Base-by-base conservation (phyloP, 2,888 invertebrate genomes). In the Didymodactylos carnosus region DNA sequence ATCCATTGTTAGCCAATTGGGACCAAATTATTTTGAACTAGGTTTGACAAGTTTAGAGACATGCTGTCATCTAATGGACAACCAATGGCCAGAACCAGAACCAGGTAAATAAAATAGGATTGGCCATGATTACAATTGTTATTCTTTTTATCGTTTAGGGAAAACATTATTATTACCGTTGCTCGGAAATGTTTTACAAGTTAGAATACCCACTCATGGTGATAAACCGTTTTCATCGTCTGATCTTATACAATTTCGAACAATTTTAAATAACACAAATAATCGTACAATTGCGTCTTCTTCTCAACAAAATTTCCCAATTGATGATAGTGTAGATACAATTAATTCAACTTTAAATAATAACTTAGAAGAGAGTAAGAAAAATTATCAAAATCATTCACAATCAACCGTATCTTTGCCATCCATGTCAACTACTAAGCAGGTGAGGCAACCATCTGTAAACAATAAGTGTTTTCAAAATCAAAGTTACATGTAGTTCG, bases 21-120 rank as follows among this genome's bases (percentile, higher is more conserved):
- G 97, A 43, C 92, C 92, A 10, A 91, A 90, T 81, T 98, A 91
- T 85, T 99, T 99, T 84, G 91, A 92, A 75, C 88, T 89, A 80
- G 95, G 95, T 39, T 10, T 35, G 35, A n/a, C 35, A 29, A 62
- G 62, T 62, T 35, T 62, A 62, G 62, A 62, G n/a, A 3, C 62
- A 62, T 62, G 62, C 35, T 62, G 62, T 35, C 19, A 62, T 62
- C 19, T 62, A 35, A 62, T 62, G 35, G 62, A 62, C 35, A 7
- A 16, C 35, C 35, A 62, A 62, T 62, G 62, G 62, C 35, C 62
- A 62, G 62, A 62, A 19, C 62, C 35, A n/a, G 62, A 62, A n/a
- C 62, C 62, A n/a, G 62, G 62, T 2, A n/a, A n/a, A n/a, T n/a
- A n/a, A n/a, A n/a, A n/a, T n/a, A n/a, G n/a, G n/a, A n/a, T n/a